Base-by-base conservation (phyloP, 64 coral and sea anemone genomes). In the Montipora sp. region DNA sequence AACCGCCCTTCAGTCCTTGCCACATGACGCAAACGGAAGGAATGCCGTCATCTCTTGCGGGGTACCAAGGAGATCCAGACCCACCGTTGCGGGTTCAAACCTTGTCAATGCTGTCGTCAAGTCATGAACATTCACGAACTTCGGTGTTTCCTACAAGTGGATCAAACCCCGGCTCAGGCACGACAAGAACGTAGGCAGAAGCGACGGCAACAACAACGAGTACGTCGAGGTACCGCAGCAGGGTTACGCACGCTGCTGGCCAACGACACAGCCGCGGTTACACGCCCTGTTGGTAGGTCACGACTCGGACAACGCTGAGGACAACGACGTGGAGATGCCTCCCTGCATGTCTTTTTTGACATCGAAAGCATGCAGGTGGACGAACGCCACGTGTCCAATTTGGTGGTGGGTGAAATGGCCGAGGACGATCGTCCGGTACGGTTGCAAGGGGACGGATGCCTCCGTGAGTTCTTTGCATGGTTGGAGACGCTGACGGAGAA, bases 301-400 rank as follows among this genome's bases (percentile, higher is more conserved):
- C 23, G 24, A 75, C 1, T 24, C 22, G 36, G 73, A 45, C 0
- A 23, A 75, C 73, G 73, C 43, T 2, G 12, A 19, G 15, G 18
- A 51, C 11, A 83, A 6, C 90, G 51, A 5, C 51, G 51, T 9
- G 6, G 51, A 7, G 51, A 55, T 5, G 9, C 51, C 51, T 55
- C 68, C 21, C 4, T 91, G 5, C 90, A 91, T 24, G 89, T 91
- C 6, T 91, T 91, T 47, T 91, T 83, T 22, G 89, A 91, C 18
- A n/a, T 91, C 0, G 79, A 91, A 8, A 51, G 24, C 53, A 49
- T 1, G 18, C 78, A 91, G 60, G 79, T 74, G 0, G 48, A 44
- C 3, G 66, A 47, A 20, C 9, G 20, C 1, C 79, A 91, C 5
- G 27, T 83, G 3, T 43, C 78, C 49, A 91, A 91, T 36, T 53